Conservation (phyloP, 2,888 invertebrate species). For the Dascillus cervinus region DNA sequence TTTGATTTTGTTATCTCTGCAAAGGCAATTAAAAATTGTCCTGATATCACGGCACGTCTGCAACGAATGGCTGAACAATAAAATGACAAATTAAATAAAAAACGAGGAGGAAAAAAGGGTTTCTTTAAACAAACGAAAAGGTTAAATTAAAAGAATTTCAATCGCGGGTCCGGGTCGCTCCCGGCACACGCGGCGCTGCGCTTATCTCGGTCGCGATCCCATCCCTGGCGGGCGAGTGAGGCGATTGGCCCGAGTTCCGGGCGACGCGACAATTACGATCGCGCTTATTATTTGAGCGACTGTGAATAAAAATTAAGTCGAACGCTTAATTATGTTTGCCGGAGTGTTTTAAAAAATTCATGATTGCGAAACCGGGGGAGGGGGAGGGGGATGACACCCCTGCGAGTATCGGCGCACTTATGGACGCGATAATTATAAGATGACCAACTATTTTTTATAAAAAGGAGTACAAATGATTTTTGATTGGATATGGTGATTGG, state of each 20-base stretch:
- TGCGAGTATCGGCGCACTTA: no score
- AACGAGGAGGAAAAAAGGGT: slow-evolving; percentile 31
- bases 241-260: background rate
- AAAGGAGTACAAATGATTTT: no score
- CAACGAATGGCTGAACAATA: slow-evolving; percentile 35
- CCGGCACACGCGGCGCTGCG: slow-evolving; percentile 19
- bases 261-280: slow-evolving; percentile 24
- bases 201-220: slow-evolving; percentile 2
- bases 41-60: slow-evolving; percentile 37
- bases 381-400: no score
- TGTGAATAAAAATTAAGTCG: slow-evolving; percentile 35
- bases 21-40: slow-evolving; percentile 43
- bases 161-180: slow-evolving; percentile 30
- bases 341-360: no score
- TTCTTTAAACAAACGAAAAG: slow-evolving; percentile 38
- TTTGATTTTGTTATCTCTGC: slow-evolving; percentile 44
- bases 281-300: slow-evolving; percentile 27
- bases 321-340: slow-evolving; percentile 33
- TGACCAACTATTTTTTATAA: no score
- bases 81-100: slow-evolving; percentile 42
- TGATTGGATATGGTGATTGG: no score
- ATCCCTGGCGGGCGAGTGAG: background rate
- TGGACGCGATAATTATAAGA: no score
- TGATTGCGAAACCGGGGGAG: no score
- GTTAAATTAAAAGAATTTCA: slow-evolving; percentile 40